These are phyloP conservation scores for Psilanteris sp. DNA, from an alignment of 1,140 invertebrate genomes.

Conservation along the genomic window DNA sequence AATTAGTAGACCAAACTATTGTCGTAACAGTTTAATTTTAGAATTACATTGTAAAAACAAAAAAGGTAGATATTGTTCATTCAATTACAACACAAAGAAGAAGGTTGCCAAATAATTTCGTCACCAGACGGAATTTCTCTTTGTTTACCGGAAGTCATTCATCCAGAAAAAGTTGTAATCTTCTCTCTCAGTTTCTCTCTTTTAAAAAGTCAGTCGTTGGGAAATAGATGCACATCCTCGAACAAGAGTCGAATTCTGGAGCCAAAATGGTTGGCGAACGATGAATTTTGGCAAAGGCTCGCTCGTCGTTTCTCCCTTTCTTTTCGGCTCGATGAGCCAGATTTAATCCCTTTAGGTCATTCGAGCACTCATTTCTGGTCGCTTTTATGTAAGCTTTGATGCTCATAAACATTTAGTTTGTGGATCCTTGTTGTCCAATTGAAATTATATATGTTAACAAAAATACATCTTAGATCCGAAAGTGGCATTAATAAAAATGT, in stretches of 20 bases:
- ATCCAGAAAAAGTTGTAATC: constrained; percentile 60
- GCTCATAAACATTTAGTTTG: constrained; percentile 63
- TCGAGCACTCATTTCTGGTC: constrained; percentile 62
- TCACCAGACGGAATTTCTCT: constrained; percentile 47
- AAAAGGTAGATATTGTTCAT: constrained; percentile 35
- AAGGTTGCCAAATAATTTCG: constrained; percentile 75
- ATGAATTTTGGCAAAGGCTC: constrained; percentile 71
- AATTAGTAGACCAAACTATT: too few relatives aligned
- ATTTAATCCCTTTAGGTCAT: constrained; percentile 72
- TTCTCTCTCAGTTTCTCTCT: constrained; percentile 50
- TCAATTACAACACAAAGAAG: constrained; percentile 64
- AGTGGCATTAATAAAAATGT: constrained; percentile 10
- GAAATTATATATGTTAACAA: too few relatives aligned
- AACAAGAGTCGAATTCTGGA: constrained; percentile 57
- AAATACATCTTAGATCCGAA: too few relatives aligned
- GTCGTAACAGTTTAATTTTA: constrained; percentile 45
- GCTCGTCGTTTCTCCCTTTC: constrained; percentile 60
- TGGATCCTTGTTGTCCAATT: constrained; percentile 54
- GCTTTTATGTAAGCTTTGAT: constrained; percentile 66
- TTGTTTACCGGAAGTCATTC: constrained; percentile 66
- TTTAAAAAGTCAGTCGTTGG: constrained; percentile 46
- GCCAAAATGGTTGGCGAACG: constrained; percentile 63
- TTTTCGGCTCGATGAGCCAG: constrained; percentile 71
- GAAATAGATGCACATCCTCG: constrained; percentile 57
- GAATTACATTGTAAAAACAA: constrained; percentile 65